Percentiles rank a stretch among this genome's conserved stretches.
Evolutionary conservation across 2,888 invertebrate genomes (phyloP).

Genomic region (Stictocephala bisonia): DNA sequence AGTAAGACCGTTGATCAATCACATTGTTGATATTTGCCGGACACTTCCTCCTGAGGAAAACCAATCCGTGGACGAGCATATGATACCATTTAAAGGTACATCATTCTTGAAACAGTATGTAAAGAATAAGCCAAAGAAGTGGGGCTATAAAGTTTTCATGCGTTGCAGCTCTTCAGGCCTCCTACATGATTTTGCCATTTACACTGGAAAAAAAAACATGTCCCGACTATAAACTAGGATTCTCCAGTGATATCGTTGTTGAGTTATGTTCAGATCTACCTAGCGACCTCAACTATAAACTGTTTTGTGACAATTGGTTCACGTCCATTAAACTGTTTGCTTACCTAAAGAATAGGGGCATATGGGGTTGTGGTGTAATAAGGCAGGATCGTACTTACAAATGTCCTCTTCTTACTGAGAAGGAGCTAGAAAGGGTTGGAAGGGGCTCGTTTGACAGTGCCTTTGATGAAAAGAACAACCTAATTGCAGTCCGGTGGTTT

Average conservation of each 20-base stretch:
- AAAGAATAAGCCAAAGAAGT: conserved; percentile 57
- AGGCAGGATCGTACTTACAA: neutral
- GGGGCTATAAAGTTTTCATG: conserved; percentile 56
- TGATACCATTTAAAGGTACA: conserved; percentile 60
- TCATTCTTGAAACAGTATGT: conserved; percentile 56
- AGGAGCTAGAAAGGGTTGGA: neutral
- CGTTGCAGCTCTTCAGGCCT: neutral
- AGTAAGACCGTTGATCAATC: conserved; percentile 54
- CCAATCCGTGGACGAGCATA: conserved; percentile 58
- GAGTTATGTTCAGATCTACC: neutral
- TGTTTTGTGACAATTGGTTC: conserved; percentile 25
- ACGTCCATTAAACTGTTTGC: neutral
- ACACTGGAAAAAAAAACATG: conserved; percentile 3
- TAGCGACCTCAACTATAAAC: neutral
- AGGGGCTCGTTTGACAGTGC: neutral
- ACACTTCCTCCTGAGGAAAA: neutral
- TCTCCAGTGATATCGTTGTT: conserved; percentile 11
- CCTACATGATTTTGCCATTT: conserved; percentile 14
- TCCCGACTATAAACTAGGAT: neutral
- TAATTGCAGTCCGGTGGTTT: conserved; percentile 7
- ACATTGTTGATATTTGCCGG: conserved; percentile 49
- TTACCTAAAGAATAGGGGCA: neutral
- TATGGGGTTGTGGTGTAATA: neutral
- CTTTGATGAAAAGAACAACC: neutral
- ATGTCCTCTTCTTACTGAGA: neutral